These are phyloP conservation scores for Stichodactyla mertensii DNA, from an alignment of 64 coral and sea anemone species.

Conservation along the genomic window DNA sequence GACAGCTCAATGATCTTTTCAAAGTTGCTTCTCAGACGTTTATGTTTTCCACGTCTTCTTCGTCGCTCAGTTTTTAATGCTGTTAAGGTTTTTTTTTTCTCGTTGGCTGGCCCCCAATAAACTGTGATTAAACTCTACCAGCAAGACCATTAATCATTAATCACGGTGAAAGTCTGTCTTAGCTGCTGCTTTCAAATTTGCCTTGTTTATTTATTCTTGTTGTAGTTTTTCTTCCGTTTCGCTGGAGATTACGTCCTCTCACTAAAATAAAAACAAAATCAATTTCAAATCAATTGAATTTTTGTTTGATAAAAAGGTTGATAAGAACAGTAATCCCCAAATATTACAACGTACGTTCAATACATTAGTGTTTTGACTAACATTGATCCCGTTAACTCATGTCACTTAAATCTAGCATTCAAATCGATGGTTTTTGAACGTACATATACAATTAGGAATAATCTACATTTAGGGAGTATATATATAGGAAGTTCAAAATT, in stretches of 20 bases:
- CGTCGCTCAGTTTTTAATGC: not conserved
- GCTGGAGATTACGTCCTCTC: slow-evolving; percentile 1
- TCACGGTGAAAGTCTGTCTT: not conserved
- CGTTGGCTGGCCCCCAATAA: not conserved
- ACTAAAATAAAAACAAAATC: not conserved
- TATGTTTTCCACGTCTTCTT: not conserved
- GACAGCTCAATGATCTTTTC: not conserved
- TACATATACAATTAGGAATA: not conserved
- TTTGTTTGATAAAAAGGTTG: slow-evolving; percentile 8
- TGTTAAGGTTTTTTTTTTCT: not conserved
- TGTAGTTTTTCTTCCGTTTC: not conserved
- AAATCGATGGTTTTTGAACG: not conserved
- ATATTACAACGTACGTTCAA: not conserved
- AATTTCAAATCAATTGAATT: not conserved
- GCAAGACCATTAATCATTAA: not conserved
- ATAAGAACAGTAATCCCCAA: not conserved
- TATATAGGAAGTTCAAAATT: too few relatives aligned
- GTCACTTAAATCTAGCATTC: not conserved
- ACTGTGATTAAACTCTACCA: not conserved
- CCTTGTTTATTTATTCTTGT: not conserved
- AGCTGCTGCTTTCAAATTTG: not conserved
- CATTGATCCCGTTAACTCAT: not conserved
- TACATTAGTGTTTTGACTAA: not conserved
- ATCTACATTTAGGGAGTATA: not conserved
- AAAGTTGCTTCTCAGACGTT: too few relatives aligned